Evolutionary conservation across 2,113 vertebrate genomes (phyloP), one percentile per base, ranked within the genome.

Genomic region (Brachypodius melanocephalos): DNA sequence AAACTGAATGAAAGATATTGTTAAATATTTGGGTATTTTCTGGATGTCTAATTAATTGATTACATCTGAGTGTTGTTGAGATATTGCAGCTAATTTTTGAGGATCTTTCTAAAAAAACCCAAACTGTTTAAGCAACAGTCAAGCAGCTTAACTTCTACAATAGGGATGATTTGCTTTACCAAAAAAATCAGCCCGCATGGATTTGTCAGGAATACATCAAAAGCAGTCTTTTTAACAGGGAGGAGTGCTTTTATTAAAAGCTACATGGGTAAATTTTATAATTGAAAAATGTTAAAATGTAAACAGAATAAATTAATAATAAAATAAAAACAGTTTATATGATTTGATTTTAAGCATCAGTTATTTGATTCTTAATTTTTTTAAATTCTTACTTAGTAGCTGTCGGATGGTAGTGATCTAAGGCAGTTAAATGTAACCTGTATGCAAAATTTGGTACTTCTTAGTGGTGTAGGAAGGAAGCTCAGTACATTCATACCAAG

Each of bases 401-500:
- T 86, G 7, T 62, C 1, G 0, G 9, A 31, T 90, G 24, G 26
- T 52, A 61, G 45, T 51, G 28, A 16, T 58, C 28, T 52, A 34
- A 71, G 28, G 31, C 13, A 63, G 12, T 67, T 79, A 83, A 58
- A 72, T 79, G 29, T 82, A 79, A 59, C 19, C 38, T 54, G 5
- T 63, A 8, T 29, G 32, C 38, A 89, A 72, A 58, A 58, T 58
- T 17, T 59, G 14, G 3, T 38, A 46, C 22, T 90, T 42, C 19
- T 74, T 54, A 51, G n/a, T 75, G 42, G 21, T 85, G 17, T 8
- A 75, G 68, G 92, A 99, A 99, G 96, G 99, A 99, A 96, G 99
- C 98, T 67, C 98, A 99, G 93, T 99, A 99, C 46, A 98, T 99
- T 88, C 98, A 98, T 93, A 98, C 98, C 25, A 98, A 99, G 58